Percentiles rank a stretch among this genome's conserved stretches.
Conservation (phyloP, 2,888 invertebrate genomes). For the Hipparchia sbordonii region DNA sequence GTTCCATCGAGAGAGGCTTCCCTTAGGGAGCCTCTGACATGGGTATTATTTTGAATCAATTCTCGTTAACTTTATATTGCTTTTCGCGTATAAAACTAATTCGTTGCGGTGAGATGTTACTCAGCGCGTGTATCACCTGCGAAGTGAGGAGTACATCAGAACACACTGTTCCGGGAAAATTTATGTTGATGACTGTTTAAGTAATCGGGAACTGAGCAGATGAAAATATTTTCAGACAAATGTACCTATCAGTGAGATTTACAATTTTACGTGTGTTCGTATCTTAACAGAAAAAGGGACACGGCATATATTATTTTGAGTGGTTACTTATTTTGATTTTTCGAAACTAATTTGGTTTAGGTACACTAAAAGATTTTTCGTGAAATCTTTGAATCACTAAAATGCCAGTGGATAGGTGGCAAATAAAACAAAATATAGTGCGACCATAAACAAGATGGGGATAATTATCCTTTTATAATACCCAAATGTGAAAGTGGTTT, state of each 20-base stretch:
- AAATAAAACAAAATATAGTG: too few relatives aligned
- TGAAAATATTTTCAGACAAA: neutral
- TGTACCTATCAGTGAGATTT: neutral
- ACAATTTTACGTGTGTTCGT: neutral
- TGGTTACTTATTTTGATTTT: too few relatives aligned
- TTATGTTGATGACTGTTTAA: constrained; percentile 15
- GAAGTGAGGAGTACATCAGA: neutral
- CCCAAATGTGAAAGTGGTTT: too few relatives aligned
- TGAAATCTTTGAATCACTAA: too few relatives aligned
- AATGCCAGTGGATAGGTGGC: too few relatives aligned
- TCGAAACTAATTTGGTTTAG: too few relatives aligned
- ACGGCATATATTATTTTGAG: neutral
- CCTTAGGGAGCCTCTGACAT: neutral
- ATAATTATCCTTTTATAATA: too few relatives aligned
- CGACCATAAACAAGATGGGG: too few relatives aligned
- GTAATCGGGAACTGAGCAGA: constrained; percentile 2
- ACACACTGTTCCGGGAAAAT: neutral
- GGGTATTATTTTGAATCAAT: neutral
- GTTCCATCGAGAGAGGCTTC: too few relatives aligned
- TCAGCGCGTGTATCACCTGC: constrained; percentile 10
- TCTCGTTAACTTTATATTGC: neutral
- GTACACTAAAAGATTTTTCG: too few relatives aligned
- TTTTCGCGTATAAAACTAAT: constrained; percentile 7
- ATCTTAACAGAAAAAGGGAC: neutral
- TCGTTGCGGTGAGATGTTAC: neutral